Conservation (phyloP, 30 jellyfish, hydroid and myxozoan genomes). For the Turritopsis dohrnii region DNA sequence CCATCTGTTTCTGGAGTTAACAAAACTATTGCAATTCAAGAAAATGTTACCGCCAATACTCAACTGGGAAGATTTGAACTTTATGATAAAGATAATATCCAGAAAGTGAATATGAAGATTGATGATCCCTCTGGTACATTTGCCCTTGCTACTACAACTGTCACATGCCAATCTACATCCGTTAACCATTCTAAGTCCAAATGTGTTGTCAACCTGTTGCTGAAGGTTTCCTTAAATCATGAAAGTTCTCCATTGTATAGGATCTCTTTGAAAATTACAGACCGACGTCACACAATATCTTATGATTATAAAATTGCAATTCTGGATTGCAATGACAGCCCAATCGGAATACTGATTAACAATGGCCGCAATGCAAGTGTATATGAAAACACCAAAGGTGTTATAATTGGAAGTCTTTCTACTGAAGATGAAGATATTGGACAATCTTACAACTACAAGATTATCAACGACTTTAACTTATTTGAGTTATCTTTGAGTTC, state of each 20-base stretch:
- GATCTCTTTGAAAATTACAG: background rate
- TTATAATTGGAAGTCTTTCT: conserved; percentile 13
- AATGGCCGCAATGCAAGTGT: background rate
- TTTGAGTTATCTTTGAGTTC: conserved; percentile 20
- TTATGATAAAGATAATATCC: conserved; percentile 19
- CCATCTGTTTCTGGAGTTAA: background rate
- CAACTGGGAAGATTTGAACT: conserved; percentile 28
- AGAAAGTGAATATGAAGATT: conserved; percentile 1
- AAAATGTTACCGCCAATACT: conserved; percentile 9
- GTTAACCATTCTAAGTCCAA: conserved; percentile 16
- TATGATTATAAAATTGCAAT: conserved; percentile 12
- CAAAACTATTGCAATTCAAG: conserved; percentile 5
- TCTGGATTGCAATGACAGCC: conserved; percentile 40
- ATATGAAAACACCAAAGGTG: conserved; percentile 36
- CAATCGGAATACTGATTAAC: conserved; percentile 20
- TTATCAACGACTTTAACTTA: background rate
- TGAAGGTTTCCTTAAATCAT: background rate
- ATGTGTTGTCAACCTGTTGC: background rate
- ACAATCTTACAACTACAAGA: conserved; percentile 17
- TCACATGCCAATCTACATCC: background rate
- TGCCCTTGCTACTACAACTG: background rate
- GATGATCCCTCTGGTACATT: background rate
- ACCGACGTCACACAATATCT: conserved; percentile 17
- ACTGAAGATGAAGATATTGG: conserved; percentile 36
- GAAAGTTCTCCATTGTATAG: conserved; percentile 12